These are phyloP conservation scores for Pammene aurita DNA, from an alignment of 2,888 invertebrate genomes.

Conservation along the genomic window DNA sequence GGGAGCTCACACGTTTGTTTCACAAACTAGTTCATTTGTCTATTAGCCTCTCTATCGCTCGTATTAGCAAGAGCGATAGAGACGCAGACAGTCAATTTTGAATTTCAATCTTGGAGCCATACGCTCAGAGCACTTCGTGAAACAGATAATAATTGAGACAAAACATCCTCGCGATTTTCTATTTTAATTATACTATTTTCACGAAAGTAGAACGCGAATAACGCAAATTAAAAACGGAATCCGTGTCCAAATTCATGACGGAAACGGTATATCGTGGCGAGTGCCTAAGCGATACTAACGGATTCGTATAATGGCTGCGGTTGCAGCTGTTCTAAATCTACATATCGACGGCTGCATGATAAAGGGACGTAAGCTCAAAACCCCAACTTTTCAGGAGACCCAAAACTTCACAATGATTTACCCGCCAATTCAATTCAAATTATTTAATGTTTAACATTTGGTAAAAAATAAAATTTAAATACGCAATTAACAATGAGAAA, in stretches of 20 bases:
- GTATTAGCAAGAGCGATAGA: too few relatives aligned
- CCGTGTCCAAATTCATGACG: conserved; percentile 60
- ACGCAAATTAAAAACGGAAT: conserved; percentile 41
- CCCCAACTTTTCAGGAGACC: not conserved
- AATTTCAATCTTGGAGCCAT: too few relatives aligned
- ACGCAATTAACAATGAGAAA: too few relatives aligned
- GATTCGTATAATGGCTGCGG: conserved; percentile 66
- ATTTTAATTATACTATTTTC: conserved; percentile 15
- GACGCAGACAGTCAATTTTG: too few relatives aligned
- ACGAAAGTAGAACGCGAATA: conserved; percentile 24
- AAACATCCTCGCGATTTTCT: not conserved
- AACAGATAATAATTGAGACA: not conserved
- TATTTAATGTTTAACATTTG: too few relatives aligned
- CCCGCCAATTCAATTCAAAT: too few relatives aligned
- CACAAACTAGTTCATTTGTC: too few relatives aligned
- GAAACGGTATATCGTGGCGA: conserved; percentile 55
- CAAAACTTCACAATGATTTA: too few relatives aligned
- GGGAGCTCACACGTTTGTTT: too few relatives aligned
- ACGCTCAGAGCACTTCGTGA: too few relatives aligned
- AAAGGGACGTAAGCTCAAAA: not conserved
- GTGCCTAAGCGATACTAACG: conserved; percentile 57
- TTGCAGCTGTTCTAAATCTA: conserved; percentile 69
- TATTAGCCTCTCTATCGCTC: too few relatives aligned
- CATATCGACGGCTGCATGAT: conserved; percentile 46
- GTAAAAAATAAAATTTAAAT: too few relatives aligned